Conservation (phyloP, 2,797 vertebrate genomes). For the Pristis pectinata region DNA sequence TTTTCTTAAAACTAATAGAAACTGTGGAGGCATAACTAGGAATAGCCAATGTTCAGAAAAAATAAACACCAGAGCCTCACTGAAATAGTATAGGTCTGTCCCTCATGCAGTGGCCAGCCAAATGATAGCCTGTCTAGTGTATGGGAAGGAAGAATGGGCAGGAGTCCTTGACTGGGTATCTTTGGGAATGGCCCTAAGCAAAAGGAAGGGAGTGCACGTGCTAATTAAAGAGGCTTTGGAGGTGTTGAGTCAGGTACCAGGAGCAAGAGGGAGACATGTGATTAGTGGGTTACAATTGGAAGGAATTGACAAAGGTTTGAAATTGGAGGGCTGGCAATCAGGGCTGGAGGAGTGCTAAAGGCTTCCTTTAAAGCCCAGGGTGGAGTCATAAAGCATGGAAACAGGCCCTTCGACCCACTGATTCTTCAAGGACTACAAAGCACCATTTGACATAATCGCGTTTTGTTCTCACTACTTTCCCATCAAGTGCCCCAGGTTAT, state of each 20-base stretch:
- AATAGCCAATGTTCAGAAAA: too few relatives aligned
- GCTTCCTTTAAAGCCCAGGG: background rate
- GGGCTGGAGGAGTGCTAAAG: background rate
- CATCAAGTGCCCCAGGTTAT: too few relatives aligned
- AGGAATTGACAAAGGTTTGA: too few relatives aligned
- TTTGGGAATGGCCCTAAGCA: background rate
- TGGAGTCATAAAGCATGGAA: too few relatives aligned
- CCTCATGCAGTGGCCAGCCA: background rate
- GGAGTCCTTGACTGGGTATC: background rate
- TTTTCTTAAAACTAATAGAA: too few relatives aligned
- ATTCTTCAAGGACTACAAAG: too few relatives aligned
- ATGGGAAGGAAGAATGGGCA: background rate
- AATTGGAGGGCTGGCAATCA: too few relatives aligned
- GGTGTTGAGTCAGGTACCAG: background rate
- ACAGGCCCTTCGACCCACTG: too few relatives aligned
- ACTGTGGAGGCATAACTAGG: too few relatives aligned
- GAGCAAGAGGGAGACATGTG: rapidly evolving
- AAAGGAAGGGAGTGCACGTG: background rate
- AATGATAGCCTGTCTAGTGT: background rate
- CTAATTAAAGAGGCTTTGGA: background rate
- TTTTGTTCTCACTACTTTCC: too few relatives aligned
- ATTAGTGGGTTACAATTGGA: too few relatives aligned
- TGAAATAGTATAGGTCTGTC: background rate
- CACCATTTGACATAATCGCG: too few relatives aligned
- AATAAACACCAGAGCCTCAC: background rate